Conservation (phyloP, 2,113 vertebrate genomes). For the Gila orcuttii region DNA sequence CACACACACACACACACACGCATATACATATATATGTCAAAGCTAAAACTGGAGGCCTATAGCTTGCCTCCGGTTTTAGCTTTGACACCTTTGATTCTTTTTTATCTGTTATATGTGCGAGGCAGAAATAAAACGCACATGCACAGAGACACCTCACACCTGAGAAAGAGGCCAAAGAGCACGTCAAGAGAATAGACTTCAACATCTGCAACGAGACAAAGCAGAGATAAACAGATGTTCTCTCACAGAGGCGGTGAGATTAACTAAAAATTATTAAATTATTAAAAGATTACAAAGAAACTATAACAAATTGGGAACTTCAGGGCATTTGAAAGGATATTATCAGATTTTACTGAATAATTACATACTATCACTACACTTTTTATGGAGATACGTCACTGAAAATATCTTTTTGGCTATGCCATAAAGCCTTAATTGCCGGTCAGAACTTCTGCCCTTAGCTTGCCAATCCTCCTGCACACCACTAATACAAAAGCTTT, state of each 20-base stretch:
- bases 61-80: conserved; percentile 21
- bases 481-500: conserved; percentile 5
- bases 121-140: neutral
- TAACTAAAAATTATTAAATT: neutral
- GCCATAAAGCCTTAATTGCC: neutral
- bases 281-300: no score
- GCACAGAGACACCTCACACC: conserved; percentile 16
- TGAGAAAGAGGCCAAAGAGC: neutral
- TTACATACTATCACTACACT: no score
- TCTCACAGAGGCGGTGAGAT: neutral
- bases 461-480: neutral
- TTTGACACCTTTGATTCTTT: conserved; percentile 45
- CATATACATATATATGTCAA: neutral
- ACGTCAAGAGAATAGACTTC: conserved; percentile 39
- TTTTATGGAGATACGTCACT: no score
- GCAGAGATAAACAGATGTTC: conserved; percentile 26
- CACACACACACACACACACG: conserved; percentile 11
- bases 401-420: neutral
- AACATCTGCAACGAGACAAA: conserved; percentile 24
- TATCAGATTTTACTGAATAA: conserved; percentile 20
- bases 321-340: neutral
- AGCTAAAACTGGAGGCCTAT: neutral
- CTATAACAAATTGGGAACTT: neutral
- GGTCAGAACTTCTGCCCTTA: neutral
- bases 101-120: conserved; percentile 46